These are phyloP conservation scores for Pyrgilauda ruficollis DNA, from an alignment of 2,113 vertebrate species.

Conservation along the genomic window DNA sequence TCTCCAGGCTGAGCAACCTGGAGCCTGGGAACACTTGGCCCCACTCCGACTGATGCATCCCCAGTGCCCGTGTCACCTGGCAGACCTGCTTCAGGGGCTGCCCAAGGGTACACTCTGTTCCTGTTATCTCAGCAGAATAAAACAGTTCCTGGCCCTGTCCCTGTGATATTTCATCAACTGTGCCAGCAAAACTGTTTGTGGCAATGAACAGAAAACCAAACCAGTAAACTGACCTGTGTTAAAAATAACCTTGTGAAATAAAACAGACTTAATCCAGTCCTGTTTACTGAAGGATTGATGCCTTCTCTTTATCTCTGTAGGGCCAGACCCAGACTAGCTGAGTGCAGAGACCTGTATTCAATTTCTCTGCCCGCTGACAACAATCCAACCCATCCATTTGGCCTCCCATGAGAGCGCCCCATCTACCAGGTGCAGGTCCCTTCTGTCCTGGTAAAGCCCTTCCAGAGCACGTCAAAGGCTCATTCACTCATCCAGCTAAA, in stretches of 20 bases:
- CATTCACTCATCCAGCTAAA: neutral
- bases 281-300: slow-evolving; percentile 33
- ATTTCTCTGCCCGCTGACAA: neutral
- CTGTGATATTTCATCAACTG: neutral
- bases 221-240: neutral
- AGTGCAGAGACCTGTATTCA: neutral
- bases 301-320: neutral
- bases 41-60: fast-evolving
- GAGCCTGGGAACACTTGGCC: fast-evolving
- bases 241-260: slow-evolving; percentile 30
- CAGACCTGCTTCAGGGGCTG: neutral
- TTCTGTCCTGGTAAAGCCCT: neutral
- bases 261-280: neutral
- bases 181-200: neutral
- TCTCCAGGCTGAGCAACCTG: neutral
- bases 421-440: neutral
- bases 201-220: neutral
- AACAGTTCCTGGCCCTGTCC: neutral
- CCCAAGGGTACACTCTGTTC: neutral
- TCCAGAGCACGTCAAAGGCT: neutral
- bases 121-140: neutral
- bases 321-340: neutral
- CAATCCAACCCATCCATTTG: neutral
- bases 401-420: neutral
- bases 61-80: neutral